These are phyloP conservation scores for Matsumurasca onukii DNA, from an alignment of 1,140 invertebrate species.

Conservation along the genomic window DNA sequence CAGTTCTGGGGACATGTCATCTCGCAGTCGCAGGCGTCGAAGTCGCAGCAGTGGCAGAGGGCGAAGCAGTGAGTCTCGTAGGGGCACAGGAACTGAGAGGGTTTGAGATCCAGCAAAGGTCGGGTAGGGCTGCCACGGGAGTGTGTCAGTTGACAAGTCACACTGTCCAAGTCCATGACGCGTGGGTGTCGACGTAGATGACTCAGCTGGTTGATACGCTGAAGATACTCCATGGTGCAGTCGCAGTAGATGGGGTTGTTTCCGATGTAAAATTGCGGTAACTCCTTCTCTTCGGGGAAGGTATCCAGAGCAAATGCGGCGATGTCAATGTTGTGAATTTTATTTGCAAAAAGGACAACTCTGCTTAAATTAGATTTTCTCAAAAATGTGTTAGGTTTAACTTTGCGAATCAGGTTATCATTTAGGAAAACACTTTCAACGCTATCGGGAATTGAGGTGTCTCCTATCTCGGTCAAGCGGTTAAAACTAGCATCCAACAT, in stretches of 20 bases:
- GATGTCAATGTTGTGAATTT: constrained; percentile 69
- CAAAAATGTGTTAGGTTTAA: constrained; percentile 71
- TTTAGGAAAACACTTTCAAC: constrained; percentile 74
- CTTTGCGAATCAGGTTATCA: constrained; percentile 69
- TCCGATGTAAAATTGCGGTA: constrained; percentile 77
- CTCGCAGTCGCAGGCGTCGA: constrained; percentile 59
- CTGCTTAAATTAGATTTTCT: constrained; percentile 66
- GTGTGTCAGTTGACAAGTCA: constrained; percentile 47
- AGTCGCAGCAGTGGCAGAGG: constrained; percentile 63
- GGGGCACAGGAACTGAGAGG: constrained; percentile 62
- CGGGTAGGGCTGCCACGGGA: constrained; percentile 43
- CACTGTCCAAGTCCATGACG: constrained; percentile 49
- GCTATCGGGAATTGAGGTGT: constrained; percentile 67
- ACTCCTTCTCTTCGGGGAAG: constrained; percentile 61
- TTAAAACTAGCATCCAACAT: constrained; percentile 76
- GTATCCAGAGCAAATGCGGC: constrained; percentile 66
- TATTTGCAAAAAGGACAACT: constrained; percentile 75
- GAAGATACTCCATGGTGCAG: constrained; percentile 84
- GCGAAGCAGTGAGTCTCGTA: constrained; percentile 61
- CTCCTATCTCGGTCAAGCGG: constrained; percentile 63
- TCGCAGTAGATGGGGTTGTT: constrained; percentile 81
- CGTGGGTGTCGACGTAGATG: constrained; percentile 55
- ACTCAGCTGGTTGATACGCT: constrained; percentile 69
- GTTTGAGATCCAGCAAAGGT: constrained; percentile 66
- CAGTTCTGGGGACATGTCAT: constrained; percentile 57